A percentile compares a stretch with the other conserved stretches of the same genome.
phyloP scores from a whole-genome alignment of 2,888 invertebrate species.

The Ophioninae sp. region DNA sequence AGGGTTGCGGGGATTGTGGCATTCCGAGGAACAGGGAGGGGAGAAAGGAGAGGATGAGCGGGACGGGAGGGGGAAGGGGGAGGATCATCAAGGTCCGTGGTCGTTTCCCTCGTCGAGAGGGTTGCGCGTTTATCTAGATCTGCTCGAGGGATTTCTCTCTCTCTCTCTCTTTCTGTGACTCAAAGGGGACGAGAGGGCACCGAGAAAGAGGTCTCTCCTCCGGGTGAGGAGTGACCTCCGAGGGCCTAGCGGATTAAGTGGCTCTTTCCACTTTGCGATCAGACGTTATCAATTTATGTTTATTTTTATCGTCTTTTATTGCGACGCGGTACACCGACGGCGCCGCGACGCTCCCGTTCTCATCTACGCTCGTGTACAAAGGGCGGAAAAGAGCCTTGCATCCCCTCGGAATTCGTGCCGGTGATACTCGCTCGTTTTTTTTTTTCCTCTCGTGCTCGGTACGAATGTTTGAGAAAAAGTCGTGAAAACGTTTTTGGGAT shows the following conservation, averaged over 20 bases:
- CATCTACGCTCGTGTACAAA: too few relatives aligned
- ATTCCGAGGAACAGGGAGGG: neutral
- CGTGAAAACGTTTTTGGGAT: too few relatives aligned
- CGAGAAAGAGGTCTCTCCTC: constrained; percentile 14
- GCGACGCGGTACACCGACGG: neutral
- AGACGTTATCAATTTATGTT: constrained; percentile 25
- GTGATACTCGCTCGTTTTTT: too few relatives aligned
- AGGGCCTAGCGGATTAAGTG: constrained; percentile 45
- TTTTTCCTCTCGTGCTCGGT: too few relatives aligned
- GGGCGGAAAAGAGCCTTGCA: too few relatives aligned
- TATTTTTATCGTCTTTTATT: constrained; percentile 14
- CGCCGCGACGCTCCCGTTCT: too few relatives aligned
- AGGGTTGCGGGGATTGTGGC: too few relatives aligned
- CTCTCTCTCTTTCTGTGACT: neutral
- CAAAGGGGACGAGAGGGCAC: constrained; percentile 13
- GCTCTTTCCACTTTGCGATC: constrained; percentile 25
- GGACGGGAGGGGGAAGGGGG: too few relatives aligned
- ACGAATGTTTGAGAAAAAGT: too few relatives aligned
- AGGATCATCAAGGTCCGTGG: constrained; percentile 52
- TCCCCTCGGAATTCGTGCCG: too few relatives aligned
- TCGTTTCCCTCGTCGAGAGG: constrained; percentile 31
- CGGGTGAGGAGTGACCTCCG: constrained; percentile 25
- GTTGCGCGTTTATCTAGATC: constrained; percentile 55
- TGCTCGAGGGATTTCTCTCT: constrained; percentile 35
- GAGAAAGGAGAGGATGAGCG: neutral